Percentiles rank a stretch among this genome's conserved stretches.
These are phyloP conservation scores for Lytechinus pictus DNA, from an alignment of 35 echinoderm and acorn worm species.

Conservation along the genomic window DNA sequence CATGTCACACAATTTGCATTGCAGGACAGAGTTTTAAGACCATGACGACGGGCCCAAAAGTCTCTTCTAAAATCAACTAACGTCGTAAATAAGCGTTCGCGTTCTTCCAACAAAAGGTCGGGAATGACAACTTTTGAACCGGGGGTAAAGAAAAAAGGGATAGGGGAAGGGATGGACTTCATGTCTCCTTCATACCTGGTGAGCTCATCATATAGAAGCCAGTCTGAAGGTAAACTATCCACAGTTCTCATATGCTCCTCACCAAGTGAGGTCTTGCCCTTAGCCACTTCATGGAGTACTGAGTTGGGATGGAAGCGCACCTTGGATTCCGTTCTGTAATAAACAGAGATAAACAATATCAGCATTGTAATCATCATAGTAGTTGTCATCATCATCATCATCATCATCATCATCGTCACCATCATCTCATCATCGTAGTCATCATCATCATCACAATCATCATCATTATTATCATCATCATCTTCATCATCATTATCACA, in stretches of 20 bases:
- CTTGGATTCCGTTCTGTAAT: constrained; percentile 82
- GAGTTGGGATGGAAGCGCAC: constrained; percentile 95
- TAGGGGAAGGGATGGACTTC: background rate
- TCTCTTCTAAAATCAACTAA: no score
- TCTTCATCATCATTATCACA: background rate
- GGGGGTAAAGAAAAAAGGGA: background rate
- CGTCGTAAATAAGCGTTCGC: no score
- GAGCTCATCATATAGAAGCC: constrained; percentile 96
- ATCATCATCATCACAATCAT: background rate
- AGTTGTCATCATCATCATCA: background rate
- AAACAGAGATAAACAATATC: background rate
- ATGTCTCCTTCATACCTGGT: constrained; percentile 67
- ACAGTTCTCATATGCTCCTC: constrained; percentile 68
- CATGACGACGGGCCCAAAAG: no score
- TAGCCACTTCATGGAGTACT: constrained; percentile 71
- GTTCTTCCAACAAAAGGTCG: no score
- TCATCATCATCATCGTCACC: background rate
- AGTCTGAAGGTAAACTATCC: constrained; percentile 80
- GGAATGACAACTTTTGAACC: no score
- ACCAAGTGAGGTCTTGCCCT: constrained; percentile 58
- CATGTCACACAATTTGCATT: no score
- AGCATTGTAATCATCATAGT: no score
- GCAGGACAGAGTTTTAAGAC: no score
- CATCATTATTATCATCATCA: no score
- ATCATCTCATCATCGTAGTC: background rate